These are phyloP conservation scores for Anguilla japonica DNA, from an alignment of 2,113 vertebrate genomes.

Conservation along the genomic window DNA sequence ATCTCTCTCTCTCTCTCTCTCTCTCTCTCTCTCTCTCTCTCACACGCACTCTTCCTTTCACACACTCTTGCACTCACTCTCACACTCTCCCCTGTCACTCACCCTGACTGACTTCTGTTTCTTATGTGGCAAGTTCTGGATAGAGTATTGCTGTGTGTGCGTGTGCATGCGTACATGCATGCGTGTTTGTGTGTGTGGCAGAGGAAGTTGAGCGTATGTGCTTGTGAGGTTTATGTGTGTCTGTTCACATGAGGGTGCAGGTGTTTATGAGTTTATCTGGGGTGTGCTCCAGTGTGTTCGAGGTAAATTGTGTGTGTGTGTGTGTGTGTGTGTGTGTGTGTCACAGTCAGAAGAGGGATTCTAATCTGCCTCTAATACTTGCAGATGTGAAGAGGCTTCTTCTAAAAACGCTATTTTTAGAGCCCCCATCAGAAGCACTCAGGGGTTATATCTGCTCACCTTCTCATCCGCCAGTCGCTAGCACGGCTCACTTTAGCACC, in stretches of 20 bases:
- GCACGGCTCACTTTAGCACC: neutral
- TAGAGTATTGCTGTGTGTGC: too few species aligned
- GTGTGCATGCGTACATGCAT: too few species aligned
- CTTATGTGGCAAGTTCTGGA: too few species aligned
- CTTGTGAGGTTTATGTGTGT: too few species aligned
- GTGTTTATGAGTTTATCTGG: neutral
- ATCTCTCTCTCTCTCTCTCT: neutral
- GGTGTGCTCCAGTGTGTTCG: neutral
- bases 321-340: neutral
- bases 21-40: neutral
- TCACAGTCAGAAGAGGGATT: neutral
- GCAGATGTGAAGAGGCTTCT: neutral
- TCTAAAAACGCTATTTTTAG: neutral
- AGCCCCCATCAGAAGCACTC: neutral
- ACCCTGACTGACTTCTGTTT: too few species aligned
- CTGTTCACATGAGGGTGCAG: neutral
- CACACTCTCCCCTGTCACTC: neutral
- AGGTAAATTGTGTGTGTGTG: neutral
- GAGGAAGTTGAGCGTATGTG: too few species aligned
- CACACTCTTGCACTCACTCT: too few species aligned
- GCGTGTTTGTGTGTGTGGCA: too few species aligned
- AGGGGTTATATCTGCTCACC: neutral
- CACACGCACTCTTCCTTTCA: too few species aligned
- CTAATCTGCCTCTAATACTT: conserved; percentile 4
- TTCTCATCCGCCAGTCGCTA: neutral